phyloP scores from a whole-genome alignment of 2,888 invertebrate species.

The Tortrix viridana region DNA sequence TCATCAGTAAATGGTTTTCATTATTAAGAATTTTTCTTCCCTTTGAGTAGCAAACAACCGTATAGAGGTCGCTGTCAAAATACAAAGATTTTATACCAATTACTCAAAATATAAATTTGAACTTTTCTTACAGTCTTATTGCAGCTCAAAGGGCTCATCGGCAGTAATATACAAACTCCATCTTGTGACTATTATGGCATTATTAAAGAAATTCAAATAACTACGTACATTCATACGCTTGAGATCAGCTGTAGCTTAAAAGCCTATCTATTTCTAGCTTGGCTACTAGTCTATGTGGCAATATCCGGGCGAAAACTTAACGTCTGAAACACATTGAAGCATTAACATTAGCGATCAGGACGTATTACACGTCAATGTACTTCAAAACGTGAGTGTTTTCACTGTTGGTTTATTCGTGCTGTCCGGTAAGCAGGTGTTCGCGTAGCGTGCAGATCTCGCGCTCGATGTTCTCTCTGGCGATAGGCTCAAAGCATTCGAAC shows the following conservation, averaged over 20 bases:
- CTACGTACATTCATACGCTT: background rate
- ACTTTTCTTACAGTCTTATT: no score
- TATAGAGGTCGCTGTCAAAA: no score
- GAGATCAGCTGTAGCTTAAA: background rate
- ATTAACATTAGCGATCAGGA: no score
- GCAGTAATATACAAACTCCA: background rate
- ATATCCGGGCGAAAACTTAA: no score
- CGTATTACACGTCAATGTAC: no score
- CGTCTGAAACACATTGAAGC: no score
- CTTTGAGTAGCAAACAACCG: no score
- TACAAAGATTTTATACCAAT: no score
- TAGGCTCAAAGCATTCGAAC: conserved; percentile 66
- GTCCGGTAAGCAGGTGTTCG: conserved; percentile 60
- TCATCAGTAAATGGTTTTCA: no score
- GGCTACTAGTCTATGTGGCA: conserved; percentile 1
- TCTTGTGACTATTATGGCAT: background rate
- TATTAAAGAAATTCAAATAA: background rate
- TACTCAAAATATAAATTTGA: no score
- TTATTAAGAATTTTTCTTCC: no score
- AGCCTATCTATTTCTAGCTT: conserved; percentile 7
- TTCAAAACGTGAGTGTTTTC: no score
- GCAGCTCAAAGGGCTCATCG: background rate
- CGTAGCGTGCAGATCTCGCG: conserved; percentile 67
- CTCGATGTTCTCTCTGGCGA: conserved; percentile 72
- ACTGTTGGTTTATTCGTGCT: conserved; percentile 49